Evolutionary conservation across 2,797 vertebrate species (phyloP), one percentile per base, ranked within the genome.

Genomic region (Vespertilio murinus): DNA sequence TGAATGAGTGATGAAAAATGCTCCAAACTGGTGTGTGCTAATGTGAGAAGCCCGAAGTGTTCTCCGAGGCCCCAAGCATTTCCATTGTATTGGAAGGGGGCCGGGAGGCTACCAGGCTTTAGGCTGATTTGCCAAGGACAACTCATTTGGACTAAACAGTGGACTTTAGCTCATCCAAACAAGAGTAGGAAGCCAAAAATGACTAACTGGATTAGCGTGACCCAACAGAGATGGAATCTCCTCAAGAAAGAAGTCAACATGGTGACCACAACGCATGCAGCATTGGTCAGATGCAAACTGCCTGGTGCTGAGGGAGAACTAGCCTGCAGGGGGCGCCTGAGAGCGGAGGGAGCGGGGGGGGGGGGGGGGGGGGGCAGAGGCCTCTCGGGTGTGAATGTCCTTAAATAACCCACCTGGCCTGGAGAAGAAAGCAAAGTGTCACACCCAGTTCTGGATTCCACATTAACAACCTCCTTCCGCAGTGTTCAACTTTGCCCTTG

Each of bases 371-470:
- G 65, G 35, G 93, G 42, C 78, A 35, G 28, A 56, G 49, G 81
- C 35, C 70, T 79, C 88, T 89, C 33, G 25, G 75, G 59, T 96
- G 96, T 95, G 97, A 96, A 97, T 98, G 98, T 98, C 98, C 98
- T 98, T 94, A 98, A 97, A 98, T 98, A 98, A 98, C 98, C 98
- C 91, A 88, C 97, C 93, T 95, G 45, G 95, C 97, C 96, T 0
- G n/a, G 95, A 98, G 97, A 97, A 97, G 97, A 88, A 91, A 97
- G 97, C 96, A 74, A 97, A 97, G 95, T 91, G 98, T 98, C 98
- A 98, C 98, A 98, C 98, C 98, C 97, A 97, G 97, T 97, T 98
- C 98, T 98, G 98, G 98, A 98, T 98, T 98, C 97, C 98, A 98
- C 98, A 98, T 98, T 98, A 98, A 98, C 98, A 98, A 96, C 97